phyloP scores from a whole-genome alignment of 2,113 vertebrate species.

The Mormoops blainvillei region DNA sequence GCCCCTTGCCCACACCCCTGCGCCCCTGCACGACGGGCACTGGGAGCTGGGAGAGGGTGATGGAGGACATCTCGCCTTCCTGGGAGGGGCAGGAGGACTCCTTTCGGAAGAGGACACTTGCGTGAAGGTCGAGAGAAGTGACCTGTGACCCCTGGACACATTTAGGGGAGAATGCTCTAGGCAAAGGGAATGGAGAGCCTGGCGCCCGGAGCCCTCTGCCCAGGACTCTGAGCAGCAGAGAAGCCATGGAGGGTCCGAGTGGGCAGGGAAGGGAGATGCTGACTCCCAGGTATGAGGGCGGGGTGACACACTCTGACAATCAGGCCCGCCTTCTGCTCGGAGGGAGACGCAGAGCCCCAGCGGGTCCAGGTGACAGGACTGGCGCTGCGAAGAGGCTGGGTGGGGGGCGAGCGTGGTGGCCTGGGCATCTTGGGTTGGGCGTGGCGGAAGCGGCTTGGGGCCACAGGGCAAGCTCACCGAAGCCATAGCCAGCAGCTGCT shows the following conservation, averaged over 20 bases:
- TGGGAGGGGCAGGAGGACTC: background rate
- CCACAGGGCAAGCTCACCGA: too few relatives aligned
- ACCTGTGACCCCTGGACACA: too few relatives aligned
- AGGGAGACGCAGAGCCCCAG: too few relatives aligned
- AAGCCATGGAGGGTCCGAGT: background rate
- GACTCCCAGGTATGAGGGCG: fast-evolving
- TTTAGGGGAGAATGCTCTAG: too few relatives aligned
- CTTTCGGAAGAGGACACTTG: background rate
- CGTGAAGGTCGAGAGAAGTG: background rate
- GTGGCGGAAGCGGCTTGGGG: too few relatives aligned
- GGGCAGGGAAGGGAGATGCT: background rate
- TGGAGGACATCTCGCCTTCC: background rate
- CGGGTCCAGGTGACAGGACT: too few relatives aligned
- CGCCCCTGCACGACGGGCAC: background rate
- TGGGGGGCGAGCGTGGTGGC: too few relatives aligned
- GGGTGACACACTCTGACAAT: background rate
- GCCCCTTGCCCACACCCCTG: too few relatives aligned
- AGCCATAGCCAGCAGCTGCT: too few relatives aligned
- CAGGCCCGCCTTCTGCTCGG: background rate
- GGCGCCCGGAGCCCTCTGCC: background rate
- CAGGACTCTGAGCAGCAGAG: background rate
- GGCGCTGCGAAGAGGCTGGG: too few relatives aligned
- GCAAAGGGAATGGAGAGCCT: background rate
- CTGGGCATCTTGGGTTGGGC: too few relatives aligned
- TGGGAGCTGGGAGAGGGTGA: background rate